Percentiles rank a stretch among this genome's conserved stretches.
Conservation (phyloP, 2,888 invertebrate genomes). For the Frankliniella intonsa region DNA sequence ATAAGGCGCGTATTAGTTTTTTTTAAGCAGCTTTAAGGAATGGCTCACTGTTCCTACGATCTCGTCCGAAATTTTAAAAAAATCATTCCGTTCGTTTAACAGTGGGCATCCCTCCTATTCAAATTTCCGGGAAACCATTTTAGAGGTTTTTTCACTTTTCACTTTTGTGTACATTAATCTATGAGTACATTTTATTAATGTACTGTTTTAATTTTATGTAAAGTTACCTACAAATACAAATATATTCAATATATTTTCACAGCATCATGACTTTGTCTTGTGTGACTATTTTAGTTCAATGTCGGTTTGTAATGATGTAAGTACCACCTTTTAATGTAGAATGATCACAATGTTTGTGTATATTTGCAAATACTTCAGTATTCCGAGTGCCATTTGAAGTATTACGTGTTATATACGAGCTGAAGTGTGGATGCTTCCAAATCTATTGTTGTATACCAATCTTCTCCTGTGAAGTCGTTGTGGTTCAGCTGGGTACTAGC, state of each 20-base stretch:
- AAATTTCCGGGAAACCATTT: too few relatives aligned
- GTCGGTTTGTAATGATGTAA: background rate
- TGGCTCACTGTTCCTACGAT: too few relatives aligned
- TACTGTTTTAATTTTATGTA: background rate
- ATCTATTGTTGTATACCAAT: conserved; percentile 23
- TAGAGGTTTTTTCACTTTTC: background rate
- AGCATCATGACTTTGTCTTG: conserved; percentile 8
- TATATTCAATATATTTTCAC: conserved; percentile 14
- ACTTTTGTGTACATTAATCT: background rate
- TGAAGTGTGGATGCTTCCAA: conserved; percentile 11
- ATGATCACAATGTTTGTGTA: conserved; percentile 17
- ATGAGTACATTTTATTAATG: background rate
- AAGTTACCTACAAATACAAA: conserved; percentile 2
- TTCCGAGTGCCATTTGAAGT: conserved; percentile 21
- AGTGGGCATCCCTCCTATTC: too few relatives aligned
- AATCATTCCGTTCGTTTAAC: too few relatives aligned
- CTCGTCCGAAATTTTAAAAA: too few relatives aligned
- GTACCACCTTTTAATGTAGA: background rate
- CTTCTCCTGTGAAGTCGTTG: background rate
- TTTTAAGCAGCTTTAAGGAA: too few relatives aligned
- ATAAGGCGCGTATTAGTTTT: too few relatives aligned
- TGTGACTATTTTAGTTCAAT: conserved; percentile 20
- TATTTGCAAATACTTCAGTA: conserved; percentile 27
- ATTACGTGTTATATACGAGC: background rate
- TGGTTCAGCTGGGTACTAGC: background rate